phyloP scores from a whole-genome alignment of 2,797 vertebrate genomes.

The Gadopsis bispinosus region DNA sequence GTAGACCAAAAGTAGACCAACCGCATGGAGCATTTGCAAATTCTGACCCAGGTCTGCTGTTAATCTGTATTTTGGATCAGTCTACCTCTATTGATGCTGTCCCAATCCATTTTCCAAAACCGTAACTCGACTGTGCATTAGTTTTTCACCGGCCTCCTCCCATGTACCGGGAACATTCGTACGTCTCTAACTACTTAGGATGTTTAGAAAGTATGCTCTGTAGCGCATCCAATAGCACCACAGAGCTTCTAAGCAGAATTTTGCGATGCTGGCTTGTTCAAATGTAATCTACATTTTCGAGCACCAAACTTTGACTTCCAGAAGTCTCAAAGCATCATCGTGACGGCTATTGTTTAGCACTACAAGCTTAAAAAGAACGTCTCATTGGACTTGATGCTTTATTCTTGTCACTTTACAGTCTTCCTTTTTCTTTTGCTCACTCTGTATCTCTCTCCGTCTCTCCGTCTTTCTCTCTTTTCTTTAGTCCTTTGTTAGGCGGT shows the following conservation, averaged over 20 bases:
- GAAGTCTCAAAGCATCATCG: constrained; percentile 10
- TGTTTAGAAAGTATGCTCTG: constrained; percentile 16
- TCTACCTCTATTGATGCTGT: constrained; percentile 61
- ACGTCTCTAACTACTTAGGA: constrained; percentile 16
- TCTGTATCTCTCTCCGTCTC: constrained; percentile 35
- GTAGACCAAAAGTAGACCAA: constrained; percentile 63
- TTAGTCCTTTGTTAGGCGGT: constrained; percentile 75
- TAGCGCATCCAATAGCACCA: not conserved
- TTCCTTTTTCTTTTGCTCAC: constrained; percentile 28
- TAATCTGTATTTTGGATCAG: constrained; percentile 69
- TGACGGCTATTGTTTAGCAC: constrained; percentile 24
- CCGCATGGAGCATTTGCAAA: constrained; percentile 59
- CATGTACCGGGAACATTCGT: constrained; percentile 23
- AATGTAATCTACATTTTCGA: not conserved
- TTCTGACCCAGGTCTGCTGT: constrained; percentile 70
- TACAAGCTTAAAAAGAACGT: constrained; percentile 6
- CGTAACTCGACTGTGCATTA: constrained; percentile 24
- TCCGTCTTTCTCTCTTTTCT: constrained; percentile 58
- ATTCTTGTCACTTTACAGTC: constrained; percentile 39
- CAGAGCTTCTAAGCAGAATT: not conserved
- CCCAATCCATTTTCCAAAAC: constrained; percentile 59
- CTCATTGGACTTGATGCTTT: constrained; percentile 12
- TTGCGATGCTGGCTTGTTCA: not conserved
- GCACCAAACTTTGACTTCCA: constrained; percentile 1
- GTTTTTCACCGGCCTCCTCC: constrained; percentile 58